Conservation (phyloP, 2,113 vertebrate genomes). For the Nasalis larvatus region DNA sequence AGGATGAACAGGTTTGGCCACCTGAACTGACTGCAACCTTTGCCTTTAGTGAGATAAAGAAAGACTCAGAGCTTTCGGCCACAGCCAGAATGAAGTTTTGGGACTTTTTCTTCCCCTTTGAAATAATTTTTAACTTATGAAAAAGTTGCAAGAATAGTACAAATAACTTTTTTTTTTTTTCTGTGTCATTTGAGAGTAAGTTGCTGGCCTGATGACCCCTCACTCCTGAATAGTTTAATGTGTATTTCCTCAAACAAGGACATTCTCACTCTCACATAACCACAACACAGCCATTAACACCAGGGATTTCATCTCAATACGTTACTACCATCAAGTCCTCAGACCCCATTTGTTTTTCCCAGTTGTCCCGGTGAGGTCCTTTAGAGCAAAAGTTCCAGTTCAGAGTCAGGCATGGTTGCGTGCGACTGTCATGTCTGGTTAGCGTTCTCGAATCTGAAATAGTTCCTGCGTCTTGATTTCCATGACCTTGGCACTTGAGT, state of each 20-base stretch:
- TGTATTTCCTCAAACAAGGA: background rate
- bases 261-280: background rate
- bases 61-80: background rate
- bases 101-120: constrained; percentile 11
- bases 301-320: background rate
- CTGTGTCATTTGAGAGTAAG: background rate
- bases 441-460: background rate
- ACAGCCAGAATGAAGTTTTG: background rate
- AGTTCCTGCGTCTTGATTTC: background rate
- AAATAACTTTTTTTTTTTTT: background rate
- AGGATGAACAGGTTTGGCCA: constrained; percentile 67
- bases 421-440: background rate
- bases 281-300: background rate
- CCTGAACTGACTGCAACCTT: constrained; percentile 41
- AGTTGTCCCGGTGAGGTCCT: background rate
- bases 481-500: background rate
- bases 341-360: background rate
- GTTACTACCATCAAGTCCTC: background rate
- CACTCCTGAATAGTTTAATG: background rate
- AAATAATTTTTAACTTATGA: constrained; percentile 4
- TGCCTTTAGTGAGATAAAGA: constrained; percentile 59
- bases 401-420: no score
- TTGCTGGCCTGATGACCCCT: background rate
- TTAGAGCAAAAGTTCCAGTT: background rate
- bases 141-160: background rate